A percentile compares a stretch with the other conserved stretches of the same genome.
These are phyloP conservation scores for Passerina amoena DNA, from an alignment of 2,113 vertebrate species.

Conservation along the genomic window DNA sequence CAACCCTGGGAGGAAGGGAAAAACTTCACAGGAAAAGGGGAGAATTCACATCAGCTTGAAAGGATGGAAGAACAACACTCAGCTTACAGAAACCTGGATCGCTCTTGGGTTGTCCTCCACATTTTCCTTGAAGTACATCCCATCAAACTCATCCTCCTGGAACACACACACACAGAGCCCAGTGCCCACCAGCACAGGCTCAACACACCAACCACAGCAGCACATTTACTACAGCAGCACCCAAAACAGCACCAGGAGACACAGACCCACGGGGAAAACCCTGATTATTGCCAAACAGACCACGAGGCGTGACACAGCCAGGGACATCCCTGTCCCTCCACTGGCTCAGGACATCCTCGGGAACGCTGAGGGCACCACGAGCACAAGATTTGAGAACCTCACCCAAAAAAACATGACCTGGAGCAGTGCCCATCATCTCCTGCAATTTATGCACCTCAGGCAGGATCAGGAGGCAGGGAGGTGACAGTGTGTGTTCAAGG, in stretches of 20 bases:
- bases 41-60: background rate
- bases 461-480: background rate
- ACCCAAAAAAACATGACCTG: background rate
- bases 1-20: background rate
- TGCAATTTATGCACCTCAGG: no score
- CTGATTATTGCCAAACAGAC: accelerated
- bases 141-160: background rate
- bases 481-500: background rate
- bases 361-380: accelerated
- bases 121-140: accelerated
- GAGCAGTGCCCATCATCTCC: background rate
- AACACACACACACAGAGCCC: background rate
- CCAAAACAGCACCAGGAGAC: background rate
- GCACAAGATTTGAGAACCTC: background rate
- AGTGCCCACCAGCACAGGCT: background rate
- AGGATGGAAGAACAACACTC: background rate
- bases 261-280: background rate
- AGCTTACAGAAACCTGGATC: background rate
- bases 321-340: accelerated
- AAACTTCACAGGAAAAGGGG: background rate
- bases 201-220: accelerated
- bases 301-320: background rate
- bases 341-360: accelerated
- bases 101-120: background rate
- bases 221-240: background rate